These are phyloP conservation scores for Apolygus lucorum DNA, from an alignment of 1,140 invertebrate genomes.

Conservation along the genomic window DNA sequence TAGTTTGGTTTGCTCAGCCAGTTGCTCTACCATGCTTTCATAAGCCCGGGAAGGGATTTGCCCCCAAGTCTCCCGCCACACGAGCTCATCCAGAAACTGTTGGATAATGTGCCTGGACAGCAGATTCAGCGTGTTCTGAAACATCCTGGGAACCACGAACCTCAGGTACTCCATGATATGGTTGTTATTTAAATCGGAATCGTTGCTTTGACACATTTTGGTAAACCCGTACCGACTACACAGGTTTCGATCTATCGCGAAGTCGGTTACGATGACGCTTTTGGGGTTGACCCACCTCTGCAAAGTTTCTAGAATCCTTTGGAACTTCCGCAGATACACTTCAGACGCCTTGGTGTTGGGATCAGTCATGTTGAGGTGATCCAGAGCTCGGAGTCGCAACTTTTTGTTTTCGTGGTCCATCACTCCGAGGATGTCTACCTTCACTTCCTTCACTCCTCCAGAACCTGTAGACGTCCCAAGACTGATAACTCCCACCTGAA, in stretches of 20 bases:
- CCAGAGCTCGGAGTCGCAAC: conserved; percentile 69
- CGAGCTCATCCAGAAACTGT: conserved; percentile 79
- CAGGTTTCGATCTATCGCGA: not conserved
- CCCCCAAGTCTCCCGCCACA: conserved; percentile 69
- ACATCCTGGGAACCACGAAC: conserved; percentile 78
- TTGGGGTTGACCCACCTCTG: not conserved
- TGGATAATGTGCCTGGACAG: conserved; percentile 76
- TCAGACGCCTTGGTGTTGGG: not conserved
- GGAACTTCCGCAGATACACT: conserved; percentile 4
- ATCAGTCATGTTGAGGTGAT: conserved; percentile 36
- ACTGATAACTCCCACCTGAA: conserved; percentile 68
- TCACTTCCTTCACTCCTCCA: conserved; percentile 66
- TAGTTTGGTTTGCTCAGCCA: not conserved
- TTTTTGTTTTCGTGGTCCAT: conserved; percentile 62
- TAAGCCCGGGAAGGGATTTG: conserved; percentile 26
- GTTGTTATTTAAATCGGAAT: conserved; percentile 53
- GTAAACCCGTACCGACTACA: conserved; percentile 4
- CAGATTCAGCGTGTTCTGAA: conserved; percentile 67
- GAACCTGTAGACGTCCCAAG: conserved; percentile 77
- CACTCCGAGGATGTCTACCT: conserved; percentile 81
- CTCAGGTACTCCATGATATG: conserved; percentile 80
- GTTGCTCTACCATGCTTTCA: not conserved
- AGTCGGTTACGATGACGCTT: not conserved
- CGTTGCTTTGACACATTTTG: conserved; percentile 54
- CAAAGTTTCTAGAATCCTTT: not conserved